phyloP scores from a whole-genome alignment of 2,797 vertebrate genomes.

The Hafferia zeledoni region DNA sequence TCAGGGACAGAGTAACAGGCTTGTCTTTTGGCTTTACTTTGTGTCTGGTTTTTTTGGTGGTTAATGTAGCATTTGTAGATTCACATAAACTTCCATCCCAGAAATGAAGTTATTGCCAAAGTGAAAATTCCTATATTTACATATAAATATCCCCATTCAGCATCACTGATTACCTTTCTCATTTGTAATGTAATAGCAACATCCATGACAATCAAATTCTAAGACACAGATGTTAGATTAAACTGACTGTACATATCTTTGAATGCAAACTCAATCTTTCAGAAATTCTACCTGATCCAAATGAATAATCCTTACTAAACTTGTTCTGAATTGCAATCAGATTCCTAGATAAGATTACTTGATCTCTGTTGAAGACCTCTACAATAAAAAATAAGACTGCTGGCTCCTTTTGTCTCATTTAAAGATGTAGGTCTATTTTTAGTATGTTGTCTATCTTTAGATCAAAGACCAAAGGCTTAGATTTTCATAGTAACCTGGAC shows the following conservation, averaged over 20 bases:
- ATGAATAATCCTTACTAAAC: constrained; percentile 44
- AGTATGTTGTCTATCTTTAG: background rate
- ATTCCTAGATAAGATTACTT: constrained; percentile 24
- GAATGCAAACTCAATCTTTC: constrained; percentile 56
- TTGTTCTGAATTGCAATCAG: constrained; percentile 35
- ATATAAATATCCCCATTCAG: constrained; percentile 75
- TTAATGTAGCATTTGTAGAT: constrained; percentile 59
- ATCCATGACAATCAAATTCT: constrained; percentile 60
- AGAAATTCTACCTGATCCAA: constrained; percentile 53
- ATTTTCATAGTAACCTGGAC: constrained; percentile 29
- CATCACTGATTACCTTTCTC: constrained; percentile 68
- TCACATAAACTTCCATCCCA: constrained; percentile 50
- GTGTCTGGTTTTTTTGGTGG: background rate
- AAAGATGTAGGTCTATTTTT: background rate
- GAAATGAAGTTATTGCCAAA: constrained; percentile 63
- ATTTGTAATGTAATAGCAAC: constrained; percentile 66
- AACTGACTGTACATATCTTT: constrained; percentile 56
- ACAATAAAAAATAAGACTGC: background rate
- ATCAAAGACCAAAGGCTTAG: constrained; percentile 20
- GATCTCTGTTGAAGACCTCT: background rate
- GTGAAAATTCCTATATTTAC: constrained; percentile 73
- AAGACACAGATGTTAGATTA: constrained; percentile 71
- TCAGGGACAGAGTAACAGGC: background rate
- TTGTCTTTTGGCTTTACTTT: constrained; percentile 58
- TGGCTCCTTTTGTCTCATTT: background rate